Percentiles rank a stretch among this genome's conserved stretches.
phyloP scores from a whole-genome alignment of 2,888 invertebrate genomes.

The Cylindroiulus punctatus region DNA sequence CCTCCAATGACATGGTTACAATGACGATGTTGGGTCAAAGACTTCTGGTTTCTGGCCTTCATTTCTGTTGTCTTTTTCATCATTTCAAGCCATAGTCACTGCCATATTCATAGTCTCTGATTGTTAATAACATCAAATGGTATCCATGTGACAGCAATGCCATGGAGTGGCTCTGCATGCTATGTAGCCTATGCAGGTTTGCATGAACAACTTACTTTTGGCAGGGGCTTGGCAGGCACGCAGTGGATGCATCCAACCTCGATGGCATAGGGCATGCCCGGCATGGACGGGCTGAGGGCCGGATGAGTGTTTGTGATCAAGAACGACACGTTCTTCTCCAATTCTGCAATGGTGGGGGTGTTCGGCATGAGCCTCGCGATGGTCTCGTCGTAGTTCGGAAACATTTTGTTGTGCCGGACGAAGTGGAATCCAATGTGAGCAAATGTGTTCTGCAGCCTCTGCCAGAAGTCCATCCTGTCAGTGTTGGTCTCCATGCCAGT shows the following conservation, averaged over 20 bases:
- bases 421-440: background rate
- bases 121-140: too few relatives aligned
- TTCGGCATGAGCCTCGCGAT: constrained; percentile 43
- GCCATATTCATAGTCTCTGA: too few relatives aligned
- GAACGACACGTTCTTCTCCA: constrained; percentile 65
- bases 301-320: constrained; percentile 85
- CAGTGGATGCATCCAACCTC: constrained; percentile 85
- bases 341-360: constrained; percentile 11
- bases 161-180: too few relatives aligned
- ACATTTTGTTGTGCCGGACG: too few relatives aligned
- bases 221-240: constrained; percentile 75
- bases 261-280: constrained; percentile 82
- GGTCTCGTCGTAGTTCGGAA: background rate
- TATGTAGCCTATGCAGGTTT: too few relatives aligned
- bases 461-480: constrained; percentile 43
- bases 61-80: too few relatives aligned
- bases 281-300: constrained; percentile 79
- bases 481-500: background rate
- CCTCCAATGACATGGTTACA: too few relatives aligned
- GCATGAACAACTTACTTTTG: too few relatives aligned
- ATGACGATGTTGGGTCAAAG: too few relatives aligned
- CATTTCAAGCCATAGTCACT: too few relatives aligned
- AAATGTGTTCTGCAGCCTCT: background rate
- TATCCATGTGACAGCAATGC: too few relatives aligned
- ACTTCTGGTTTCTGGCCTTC: too few relatives aligned